Conservation (phyloP, 1,140 invertebrate genomes). For the Monomorium pharaonis region DNA sequence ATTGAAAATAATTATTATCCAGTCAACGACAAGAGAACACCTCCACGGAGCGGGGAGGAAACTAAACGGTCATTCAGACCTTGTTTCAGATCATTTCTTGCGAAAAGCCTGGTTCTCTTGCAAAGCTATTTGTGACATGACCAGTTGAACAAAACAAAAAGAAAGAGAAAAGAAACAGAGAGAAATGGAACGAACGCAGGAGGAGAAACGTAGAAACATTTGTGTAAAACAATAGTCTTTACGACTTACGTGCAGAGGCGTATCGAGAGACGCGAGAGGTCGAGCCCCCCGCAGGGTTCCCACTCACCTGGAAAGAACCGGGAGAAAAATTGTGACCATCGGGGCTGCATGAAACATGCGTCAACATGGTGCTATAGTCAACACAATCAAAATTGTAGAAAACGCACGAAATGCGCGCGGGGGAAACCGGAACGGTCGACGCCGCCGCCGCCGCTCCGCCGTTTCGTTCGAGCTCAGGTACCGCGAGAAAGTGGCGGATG, state of each 20-base stretch:
- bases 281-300: conserved; percentile 83
- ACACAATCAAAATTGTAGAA: conserved; percentile 15
- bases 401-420: neutral
- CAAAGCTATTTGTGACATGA: conserved; percentile 1
- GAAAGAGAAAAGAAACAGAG: conserved; percentile 4
- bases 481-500: neutral
- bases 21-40: conserved; percentile 3
- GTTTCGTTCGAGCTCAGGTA: too few relatives aligned
- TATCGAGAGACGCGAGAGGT: conserved; percentile 82
- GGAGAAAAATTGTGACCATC: conserved; percentile 83
- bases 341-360: conserved; percentile 64
- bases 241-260: conserved; percentile 84
- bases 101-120: conserved; percentile 31
- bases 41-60: neutral
- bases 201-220: conserved; percentile 64
- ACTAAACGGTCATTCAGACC: neutral
- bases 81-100: neutral
- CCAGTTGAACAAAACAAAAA: conserved; percentile 11
- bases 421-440: neutral
- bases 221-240: conserved; percentile 75
- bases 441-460: neutral
- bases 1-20: neutral
- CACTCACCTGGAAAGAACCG: conserved; percentile 85
- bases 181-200: conserved; percentile 34
- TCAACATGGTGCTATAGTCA: conserved; percentile 52